Evolutionary conservation across 2,888 invertebrate species (phyloP).

Genomic region (Athripsodes cinereus): DNA sequence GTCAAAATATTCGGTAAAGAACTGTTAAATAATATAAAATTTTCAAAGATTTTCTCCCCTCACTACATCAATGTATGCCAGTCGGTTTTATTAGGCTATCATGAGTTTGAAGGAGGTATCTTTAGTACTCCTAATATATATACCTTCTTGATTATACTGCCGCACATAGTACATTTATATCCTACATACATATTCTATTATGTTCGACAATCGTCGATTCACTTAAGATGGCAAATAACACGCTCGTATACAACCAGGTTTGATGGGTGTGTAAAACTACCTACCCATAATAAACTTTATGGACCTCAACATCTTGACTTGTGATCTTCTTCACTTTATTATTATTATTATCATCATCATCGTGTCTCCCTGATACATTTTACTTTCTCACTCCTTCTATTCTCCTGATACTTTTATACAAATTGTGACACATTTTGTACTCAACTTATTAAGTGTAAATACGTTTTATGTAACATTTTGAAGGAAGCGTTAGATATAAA

Average conservation of each 20-base stretch:
- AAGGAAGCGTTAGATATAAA: too few relatives aligned
- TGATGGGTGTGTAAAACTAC: constrained; percentile 24
- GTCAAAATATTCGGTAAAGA: too few relatives aligned
- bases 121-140: too few relatives aligned
- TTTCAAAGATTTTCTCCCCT: too few relatives aligned
- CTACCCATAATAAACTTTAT: constrained; percentile 16
- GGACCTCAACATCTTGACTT: constrained; percentile 18
- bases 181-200: constrained; percentile 27
- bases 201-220: constrained; percentile 19
- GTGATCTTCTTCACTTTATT: constrained; percentile 2
- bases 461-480: too few relatives aligned
- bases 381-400: not conserved
- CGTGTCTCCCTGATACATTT: not conserved
- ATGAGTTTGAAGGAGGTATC: constrained; percentile 19
- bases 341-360: too few relatives aligned
- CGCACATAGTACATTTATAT: too few relatives aligned
- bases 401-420: too few relatives aligned
- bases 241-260: constrained; percentile 14
- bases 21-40: too few relatives aligned
- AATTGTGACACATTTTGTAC: too few relatives aligned
- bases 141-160: constrained; percentile 19
- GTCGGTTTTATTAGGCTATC: constrained; percentile 20
- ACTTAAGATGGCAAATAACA: constrained; percentile 10
- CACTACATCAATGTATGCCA: too few relatives aligned
- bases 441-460: too few relatives aligned